phyloP scores from a whole-genome alignment of 1,140 invertebrate genomes.

The Drosophila setifemur region DNA sequence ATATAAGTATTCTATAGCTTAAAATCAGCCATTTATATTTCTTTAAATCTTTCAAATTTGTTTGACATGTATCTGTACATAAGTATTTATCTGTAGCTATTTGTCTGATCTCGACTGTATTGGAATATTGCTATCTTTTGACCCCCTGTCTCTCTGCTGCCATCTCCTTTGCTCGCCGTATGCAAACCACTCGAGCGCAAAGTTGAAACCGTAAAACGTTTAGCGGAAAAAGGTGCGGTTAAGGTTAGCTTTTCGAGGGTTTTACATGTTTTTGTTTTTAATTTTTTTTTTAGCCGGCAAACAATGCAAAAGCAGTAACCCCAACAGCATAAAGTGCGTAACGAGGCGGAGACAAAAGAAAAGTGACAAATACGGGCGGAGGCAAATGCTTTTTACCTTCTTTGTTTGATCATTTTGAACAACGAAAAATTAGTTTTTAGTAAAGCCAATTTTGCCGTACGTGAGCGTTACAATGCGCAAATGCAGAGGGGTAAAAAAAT shows the following conservation, averaged over 20 bases:
- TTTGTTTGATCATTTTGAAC: too few species aligned
- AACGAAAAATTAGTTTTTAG: too few species aligned
- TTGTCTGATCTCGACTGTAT: too few species aligned
- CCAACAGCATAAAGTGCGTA: slow-evolving; percentile 38
- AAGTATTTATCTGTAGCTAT: too few species aligned
- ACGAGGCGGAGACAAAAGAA: neutral
- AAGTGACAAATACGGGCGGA: slow-evolving; percentile 43
- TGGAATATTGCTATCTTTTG: neutral
- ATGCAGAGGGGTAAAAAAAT: slow-evolving; percentile 25
- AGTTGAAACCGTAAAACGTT: slow-evolving; percentile 59
- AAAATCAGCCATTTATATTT: too few species aligned
- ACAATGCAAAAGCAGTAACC: slow-evolving; percentile 25
- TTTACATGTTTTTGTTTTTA: neutral
- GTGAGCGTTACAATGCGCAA: slow-evolving; percentile 64
- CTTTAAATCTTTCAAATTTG: too few species aligned
- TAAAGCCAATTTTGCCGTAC: slow-evolving; percentile 25
- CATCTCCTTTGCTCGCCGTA: neutral
- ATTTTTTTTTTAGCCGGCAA: neutral
- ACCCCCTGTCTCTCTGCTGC: neutral
- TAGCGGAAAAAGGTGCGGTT: slow-evolving; percentile 75
- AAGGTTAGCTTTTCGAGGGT: slow-evolving; percentile 39
- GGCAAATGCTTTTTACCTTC: too few species aligned
- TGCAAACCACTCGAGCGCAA: slow-evolving; percentile 46
- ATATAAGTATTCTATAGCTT: too few species aligned
- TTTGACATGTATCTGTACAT: too few species aligned